Evolutionary conservation across 2,797 vertebrate genomes (phyloP), one percentile per base, ranked within the genome.

Genomic region (Harpagifer antarcticus): DNA sequence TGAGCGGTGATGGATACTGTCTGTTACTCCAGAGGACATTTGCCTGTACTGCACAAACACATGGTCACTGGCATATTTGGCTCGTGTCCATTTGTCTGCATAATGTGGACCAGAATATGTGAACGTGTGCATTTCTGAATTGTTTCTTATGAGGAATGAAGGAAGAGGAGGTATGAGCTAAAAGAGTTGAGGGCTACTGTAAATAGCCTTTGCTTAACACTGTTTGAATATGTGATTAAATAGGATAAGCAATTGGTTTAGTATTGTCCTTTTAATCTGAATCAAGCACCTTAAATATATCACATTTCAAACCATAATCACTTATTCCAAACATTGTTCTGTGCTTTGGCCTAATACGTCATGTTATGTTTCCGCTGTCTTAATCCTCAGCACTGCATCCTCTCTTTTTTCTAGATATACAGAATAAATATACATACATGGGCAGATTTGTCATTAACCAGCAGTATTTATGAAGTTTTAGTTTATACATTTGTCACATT

Each of bases 401-500:
- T 61, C 54, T 72, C 12, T 56, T 9, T 58, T 48, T 20, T 50
- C 63, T 44, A 20, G 47, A 33, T 65, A 33, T 27, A 48, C 42
- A 53, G n/a, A 17, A 40, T 50, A 40, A 37, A 37, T 63, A 33
- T 40, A 66, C 20, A 54, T 27, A 23, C 8, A 31, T 52, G 16
- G n/a, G 23, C 37, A 33, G 53, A 47, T 68, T 54, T 54, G 3
- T 62, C 10, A 54, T 55, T 79, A 70, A 85, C 60, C 45, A 60
- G 23, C 43, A 72, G 67, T 82, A 78, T 87, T 86, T 86, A 64
- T 75, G 9, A 70, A 61, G 52, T 52, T 59, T 63, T 55, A 59
- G 17, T 45, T 57, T 56, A 44, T 70, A 14, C 57, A 37, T 52
- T 64, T 50, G n/a, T 68, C 19, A 1, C 11, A 47, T 61, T 53